A percentile compares a stretch with the other conserved stretches of the same genome.
Evolutionary conservation across 2,888 invertebrate genomes (phyloP).

Genomic region (Reticulitermes lucifugus): DNA sequence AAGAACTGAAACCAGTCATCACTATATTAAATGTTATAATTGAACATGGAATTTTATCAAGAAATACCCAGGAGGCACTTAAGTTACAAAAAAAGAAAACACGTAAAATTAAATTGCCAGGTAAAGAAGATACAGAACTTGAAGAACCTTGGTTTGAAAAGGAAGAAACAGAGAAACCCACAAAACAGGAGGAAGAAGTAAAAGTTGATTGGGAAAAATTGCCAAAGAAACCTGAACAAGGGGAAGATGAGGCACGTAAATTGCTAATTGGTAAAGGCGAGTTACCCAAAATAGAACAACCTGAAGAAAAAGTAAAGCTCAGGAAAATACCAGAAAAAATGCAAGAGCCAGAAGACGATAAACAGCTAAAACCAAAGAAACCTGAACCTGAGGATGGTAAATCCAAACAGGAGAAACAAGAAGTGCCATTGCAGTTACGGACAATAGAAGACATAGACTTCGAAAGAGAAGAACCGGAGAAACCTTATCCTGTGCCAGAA

Average conservation of each 20-base stretch:
- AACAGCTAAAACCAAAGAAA: slow-evolving; percentile 56
- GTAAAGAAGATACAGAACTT: slow-evolving; percentile 61
- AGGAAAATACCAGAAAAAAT: slow-evolving; percentile 66
- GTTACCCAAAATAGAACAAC: slow-evolving; percentile 57
- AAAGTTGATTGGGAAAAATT: slow-evolving; percentile 59
- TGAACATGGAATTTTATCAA: slow-evolving; percentile 58
- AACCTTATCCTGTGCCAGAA: slow-evolving; percentile 50
- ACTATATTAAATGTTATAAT: slow-evolving; percentile 58
- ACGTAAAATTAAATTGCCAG: slow-evolving; percentile 63
- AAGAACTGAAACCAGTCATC: slow-evolving; percentile 59
- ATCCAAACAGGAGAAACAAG: slow-evolving; percentile 48
- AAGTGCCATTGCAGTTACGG: slow-evolving; percentile 10
- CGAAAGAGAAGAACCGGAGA: slow-evolving; percentile 37
- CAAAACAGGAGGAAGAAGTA: slow-evolving; percentile 49
- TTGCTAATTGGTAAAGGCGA: slow-evolving; percentile 55
- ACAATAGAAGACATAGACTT: slow-evolving; percentile 33
- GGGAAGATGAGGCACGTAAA: slow-evolving; percentile 54
- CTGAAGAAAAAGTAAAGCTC: slow-evolving; percentile 63
- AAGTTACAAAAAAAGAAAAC: slow-evolving; percentile 56
- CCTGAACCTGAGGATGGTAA: slow-evolving; percentile 50
- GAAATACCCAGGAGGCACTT: slow-evolving; percentile 58
- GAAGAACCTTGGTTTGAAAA: slow-evolving; percentile 55
- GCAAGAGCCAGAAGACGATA: slow-evolving; percentile 56
- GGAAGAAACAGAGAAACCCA: slow-evolving; percentile 47
- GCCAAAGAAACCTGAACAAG: slow-evolving; percentile 55